Evolutionary conservation across 2,888 invertebrate genomes (phyloP), one percentile per base, ranked within the genome.

Genomic region (Pantelozetes paolii): DNA sequence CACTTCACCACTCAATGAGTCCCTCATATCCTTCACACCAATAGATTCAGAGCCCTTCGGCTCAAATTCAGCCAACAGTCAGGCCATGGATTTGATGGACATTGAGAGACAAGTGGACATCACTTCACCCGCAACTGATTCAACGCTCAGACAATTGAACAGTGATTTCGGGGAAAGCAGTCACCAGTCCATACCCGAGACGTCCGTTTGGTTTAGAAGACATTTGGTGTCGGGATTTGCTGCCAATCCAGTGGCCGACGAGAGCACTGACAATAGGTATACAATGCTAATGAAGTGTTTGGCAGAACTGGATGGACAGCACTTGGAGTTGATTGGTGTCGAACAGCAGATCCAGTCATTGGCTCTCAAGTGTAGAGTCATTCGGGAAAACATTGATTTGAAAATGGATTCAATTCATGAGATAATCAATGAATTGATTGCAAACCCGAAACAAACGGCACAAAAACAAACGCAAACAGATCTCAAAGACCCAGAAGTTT

Each of bases 381-480:
- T 64, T 36, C 32, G 64, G 5, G 64, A 36, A 18, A 64, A 64
- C 30, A 36, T 64, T 1, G 20, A 2, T 5, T 36, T 40, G 18
- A 64, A 64, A 36, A 64, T 40, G 1, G 36, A 64, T 36, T 8
- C 64, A 32, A 64, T 64, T 36, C 6, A 64, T 20, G 1, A 36
- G 6, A 3, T 64, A n/a, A 64, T 64, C 64, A 40, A 15, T 36
- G 64, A 64, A 32, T 36, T 64, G 36, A 1, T 30, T 30, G 11
- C 1, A 6, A 64, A 36, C 3, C 20, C 13, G 32, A 64, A 32
- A 36, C 36, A 64, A 64, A 64, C n/a, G 20, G 30, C 40, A 8
- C 36, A 64, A 64, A 64, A 32, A n/a, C 64, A 64, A 40, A 64
- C 64, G 8, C 64, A 64, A 64, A 64, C 64, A 26, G 30, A 62